Conservation (phyloP, 2,888 invertebrate genomes). For the Proisotoma minuta region DNA sequence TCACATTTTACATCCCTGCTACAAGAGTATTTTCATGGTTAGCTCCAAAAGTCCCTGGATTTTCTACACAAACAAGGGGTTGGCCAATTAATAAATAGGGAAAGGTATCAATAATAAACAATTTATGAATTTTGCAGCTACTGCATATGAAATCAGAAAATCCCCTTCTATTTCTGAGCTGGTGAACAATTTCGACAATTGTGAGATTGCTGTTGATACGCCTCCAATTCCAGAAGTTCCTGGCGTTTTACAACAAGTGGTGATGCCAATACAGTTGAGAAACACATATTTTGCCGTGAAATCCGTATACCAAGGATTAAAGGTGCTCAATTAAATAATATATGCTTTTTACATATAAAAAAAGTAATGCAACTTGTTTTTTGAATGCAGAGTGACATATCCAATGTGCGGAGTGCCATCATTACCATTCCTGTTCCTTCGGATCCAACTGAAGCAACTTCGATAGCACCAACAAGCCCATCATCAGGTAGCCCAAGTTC, state of each 20-base stretch:
- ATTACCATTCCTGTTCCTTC: too few relatives aligned
- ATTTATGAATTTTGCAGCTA: background rate
- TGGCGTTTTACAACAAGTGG: background rate
- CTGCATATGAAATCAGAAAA: slow-evolving; percentile 17
- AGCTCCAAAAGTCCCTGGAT: slow-evolving; percentile 16
- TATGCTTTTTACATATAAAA: too few relatives aligned
- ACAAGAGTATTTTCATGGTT: slow-evolving; percentile 11
- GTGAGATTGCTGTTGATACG: slow-evolving; percentile 3
- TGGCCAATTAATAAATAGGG: background rate
- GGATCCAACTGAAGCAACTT: background rate
- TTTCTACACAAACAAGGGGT: background rate
- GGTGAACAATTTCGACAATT: slow-evolving; percentile 16
- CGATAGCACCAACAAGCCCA: background rate
- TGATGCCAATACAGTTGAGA: background rate
- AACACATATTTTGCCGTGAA: slow-evolving; percentile 20
- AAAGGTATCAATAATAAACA: too few relatives aligned
- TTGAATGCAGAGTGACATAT: background rate
- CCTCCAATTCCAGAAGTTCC: slow-evolving; percentile 14
- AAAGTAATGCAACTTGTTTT: background rate
- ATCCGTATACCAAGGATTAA: slow-evolving; percentile 14
- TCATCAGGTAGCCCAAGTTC: too few relatives aligned
- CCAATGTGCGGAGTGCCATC: background rate
- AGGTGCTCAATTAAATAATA: slow-evolving; percentile 2
- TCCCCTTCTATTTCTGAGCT: slow-evolving; percentile 3
- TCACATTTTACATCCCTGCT: background rate